These are phyloP conservation scores for Rugalucina vietnamica DNA, from an alignment of 2,888 invertebrate genomes.

Conservation along the genomic window DNA sequence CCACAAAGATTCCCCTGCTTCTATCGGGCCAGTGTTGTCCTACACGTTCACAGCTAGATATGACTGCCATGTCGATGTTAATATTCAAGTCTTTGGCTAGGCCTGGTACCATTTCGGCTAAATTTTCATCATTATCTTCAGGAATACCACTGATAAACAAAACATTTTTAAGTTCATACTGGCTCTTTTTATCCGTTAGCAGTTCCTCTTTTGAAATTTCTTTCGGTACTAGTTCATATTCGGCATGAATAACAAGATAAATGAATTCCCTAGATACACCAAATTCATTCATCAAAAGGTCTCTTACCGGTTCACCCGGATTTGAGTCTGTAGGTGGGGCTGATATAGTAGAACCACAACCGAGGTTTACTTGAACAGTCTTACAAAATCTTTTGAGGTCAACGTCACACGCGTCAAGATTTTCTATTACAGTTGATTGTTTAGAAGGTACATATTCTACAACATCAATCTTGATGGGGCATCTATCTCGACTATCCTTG, in stretches of 20 bases:
- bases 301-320: slow-evolving; percentile 88
- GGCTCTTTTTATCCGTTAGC: not conserved
- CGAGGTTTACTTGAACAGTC: slow-evolving; percentile 92
- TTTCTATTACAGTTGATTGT: no score
- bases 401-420: slow-evolving; percentile 94
- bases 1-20: not conserved
- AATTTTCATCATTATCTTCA: not conserved
- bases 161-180: not conserved
- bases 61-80: not conserved
- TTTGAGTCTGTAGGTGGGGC: slow-evolving; percentile 93
- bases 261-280: not conserved
- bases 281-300: slow-evolving; percentile 83
- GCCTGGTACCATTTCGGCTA: not conserved
- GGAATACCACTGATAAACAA: not conserved
- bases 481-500: no score
- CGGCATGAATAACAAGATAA: not conserved
- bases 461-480: no score
- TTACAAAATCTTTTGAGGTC: slow-evolving; percentile 91
- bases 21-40: not conserved
- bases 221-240: not conserved
- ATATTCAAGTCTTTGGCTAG: not conserved
- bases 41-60: not conserved
- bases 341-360: slow-evolving; percentile 92
- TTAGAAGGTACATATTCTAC: no score
- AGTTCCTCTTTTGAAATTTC: not conserved